These are phyloP conservation scores for Schizopygopsis malacanthus DNA, from an alignment of 2,797 vertebrate species.

Conservation along the genomic window DNA sequence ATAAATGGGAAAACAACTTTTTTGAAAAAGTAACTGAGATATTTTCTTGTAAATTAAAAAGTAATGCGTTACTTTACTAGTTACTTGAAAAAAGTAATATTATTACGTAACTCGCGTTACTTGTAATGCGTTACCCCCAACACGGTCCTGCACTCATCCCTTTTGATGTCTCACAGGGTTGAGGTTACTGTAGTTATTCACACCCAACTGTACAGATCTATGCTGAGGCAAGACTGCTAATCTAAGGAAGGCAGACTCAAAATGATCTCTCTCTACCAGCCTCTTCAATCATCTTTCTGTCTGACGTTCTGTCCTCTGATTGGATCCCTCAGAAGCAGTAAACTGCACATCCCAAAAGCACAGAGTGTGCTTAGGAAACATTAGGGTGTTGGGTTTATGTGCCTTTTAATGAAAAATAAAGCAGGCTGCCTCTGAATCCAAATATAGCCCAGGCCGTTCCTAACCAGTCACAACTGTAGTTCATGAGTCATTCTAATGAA, in stretches of 20 bases:
- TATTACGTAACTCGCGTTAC: too few species aligned
- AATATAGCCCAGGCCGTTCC: conserved; percentile 60
- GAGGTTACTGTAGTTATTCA: neutral
- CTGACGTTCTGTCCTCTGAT: conserved; percentile 21
- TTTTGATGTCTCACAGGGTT: neutral
- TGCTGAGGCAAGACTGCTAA: conserved; percentile 5
- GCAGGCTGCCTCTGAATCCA: conserved; percentile 47
- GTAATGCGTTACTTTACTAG: too few species aligned
- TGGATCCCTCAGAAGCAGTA: conserved; percentile 4
- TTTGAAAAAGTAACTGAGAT: too few species aligned
- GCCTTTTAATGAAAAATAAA: conserved; percentile 71
- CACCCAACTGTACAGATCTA: neutral
- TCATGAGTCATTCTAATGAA: conserved; percentile 72
- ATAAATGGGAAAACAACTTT: too few species aligned
- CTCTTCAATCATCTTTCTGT: conserved; percentile 1
- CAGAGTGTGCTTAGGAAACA: conserved; percentile 23
- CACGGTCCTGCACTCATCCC: neutral
- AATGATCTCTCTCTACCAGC: neutral
- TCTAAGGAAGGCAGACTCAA: neutral
- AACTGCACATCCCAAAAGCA: conserved; percentile 17
- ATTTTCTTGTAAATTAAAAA: too few species aligned
- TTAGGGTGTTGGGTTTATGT: conserved; percentile 27
- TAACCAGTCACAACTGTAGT: conserved; percentile 54
- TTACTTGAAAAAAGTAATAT: too few species aligned
- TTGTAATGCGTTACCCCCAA: too few species aligned